Evolutionary conservation across 2,888 invertebrate genomes (phyloP).

Genomic region (Aplocera efformata): DNA sequence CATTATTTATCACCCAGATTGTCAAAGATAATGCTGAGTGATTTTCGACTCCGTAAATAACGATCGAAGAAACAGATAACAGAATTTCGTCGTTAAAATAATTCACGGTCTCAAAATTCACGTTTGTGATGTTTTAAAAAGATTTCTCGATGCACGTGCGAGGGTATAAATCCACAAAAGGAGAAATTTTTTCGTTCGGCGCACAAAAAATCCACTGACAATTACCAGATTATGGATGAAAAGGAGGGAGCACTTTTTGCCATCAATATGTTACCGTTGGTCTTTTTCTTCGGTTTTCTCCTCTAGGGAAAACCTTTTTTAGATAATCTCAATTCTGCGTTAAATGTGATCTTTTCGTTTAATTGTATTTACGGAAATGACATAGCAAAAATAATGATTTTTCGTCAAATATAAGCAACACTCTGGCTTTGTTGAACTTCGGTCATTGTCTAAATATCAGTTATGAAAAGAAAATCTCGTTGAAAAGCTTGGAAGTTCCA

Average conservation of each 20-base stretch:
- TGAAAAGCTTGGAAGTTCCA: constrained; percentile 32
- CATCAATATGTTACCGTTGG: constrained; percentile 49
- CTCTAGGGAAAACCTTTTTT: constrained; percentile 53
- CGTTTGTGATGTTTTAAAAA: constrained; percentile 59
- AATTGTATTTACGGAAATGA: too few relatives aligned
- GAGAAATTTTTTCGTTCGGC: constrained; percentile 55
- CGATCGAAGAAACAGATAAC: constrained; percentile 45
- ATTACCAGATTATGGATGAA: constrained; percentile 73
- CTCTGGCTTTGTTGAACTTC: not conserved
- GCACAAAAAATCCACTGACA: constrained; percentile 62
- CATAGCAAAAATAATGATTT: too few relatives aligned
- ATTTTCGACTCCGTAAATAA: constrained; percentile 35
- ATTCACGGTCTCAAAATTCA: constrained; percentile 44
- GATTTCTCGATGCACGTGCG: constrained; percentile 63
- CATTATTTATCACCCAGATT: constrained; percentile 39
- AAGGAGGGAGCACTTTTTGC: constrained; percentile 52
- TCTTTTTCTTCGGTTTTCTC: constrained; percentile 51
- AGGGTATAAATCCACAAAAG: constrained; percentile 67
- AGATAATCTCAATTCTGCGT: constrained; percentile 38
- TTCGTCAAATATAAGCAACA: too few relatives aligned
- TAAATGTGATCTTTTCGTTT: not conserved
- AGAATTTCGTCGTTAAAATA: constrained; percentile 49
- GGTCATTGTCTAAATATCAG: constrained; percentile 1
- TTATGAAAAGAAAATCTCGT: constrained; percentile 3
- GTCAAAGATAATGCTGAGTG: constrained; percentile 34